Conservation (phyloP, 2,113 vertebrate genomes). For the Hemiprocne comata region DNA sequence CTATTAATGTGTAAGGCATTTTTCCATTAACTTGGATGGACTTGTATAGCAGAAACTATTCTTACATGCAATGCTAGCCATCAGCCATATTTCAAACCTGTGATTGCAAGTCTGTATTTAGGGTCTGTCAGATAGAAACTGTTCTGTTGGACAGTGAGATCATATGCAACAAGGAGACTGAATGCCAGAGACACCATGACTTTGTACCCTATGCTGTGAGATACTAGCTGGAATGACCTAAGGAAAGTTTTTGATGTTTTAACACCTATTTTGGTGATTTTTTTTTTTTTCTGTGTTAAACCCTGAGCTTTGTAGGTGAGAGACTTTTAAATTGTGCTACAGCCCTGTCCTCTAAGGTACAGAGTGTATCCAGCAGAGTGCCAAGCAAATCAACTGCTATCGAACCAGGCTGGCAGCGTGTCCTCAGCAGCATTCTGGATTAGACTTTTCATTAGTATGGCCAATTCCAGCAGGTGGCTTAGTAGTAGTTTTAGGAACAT, state of each 20-base stretch:
- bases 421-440: background rate
- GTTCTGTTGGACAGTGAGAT: background rate
- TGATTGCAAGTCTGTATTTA: background rate
- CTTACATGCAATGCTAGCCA: background rate
- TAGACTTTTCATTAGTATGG: background rate
- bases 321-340: background rate
- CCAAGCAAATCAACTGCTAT: background rate
- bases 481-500: background rate
- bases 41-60: background rate
- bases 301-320: background rate
- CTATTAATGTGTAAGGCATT: background rate
- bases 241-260: background rate
- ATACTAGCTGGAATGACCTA: background rate
- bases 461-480: background rate
- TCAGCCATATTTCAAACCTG: background rate
- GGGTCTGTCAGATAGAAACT: background rate
- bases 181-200: background rate
- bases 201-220: background rate
- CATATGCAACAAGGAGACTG: background rate
- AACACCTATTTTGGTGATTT: background rate
- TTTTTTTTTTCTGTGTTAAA: background rate
- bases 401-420: background rate
- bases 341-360: background rate
- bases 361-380: background rate
- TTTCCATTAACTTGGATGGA: background rate